Evolutionary conservation across 2,113 vertebrate genomes (phyloP), one percentile per base, ranked within the genome.

Genomic region (Callithrix jacchus): DNA sequence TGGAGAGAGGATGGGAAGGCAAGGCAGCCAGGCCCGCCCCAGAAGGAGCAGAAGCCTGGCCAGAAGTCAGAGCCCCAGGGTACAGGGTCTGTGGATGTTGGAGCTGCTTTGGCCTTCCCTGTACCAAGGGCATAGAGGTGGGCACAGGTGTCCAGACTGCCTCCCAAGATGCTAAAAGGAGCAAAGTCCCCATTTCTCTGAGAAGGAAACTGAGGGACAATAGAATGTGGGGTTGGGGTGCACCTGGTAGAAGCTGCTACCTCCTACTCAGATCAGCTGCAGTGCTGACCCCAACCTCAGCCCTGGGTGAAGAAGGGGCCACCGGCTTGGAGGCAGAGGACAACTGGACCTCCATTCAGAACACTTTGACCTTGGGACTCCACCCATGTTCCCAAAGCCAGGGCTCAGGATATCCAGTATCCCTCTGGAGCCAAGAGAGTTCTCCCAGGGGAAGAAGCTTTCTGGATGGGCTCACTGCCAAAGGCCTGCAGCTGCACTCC

Each of bases 351-450:
- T 81, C 35, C 61, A 18, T 84, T 79, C 68, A 52, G 74, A 74
- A 58, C 37, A 32, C 94, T 79, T n/a, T 85, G 89, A 96, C 93
- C 79, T 96, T 95, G 96, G 85, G 49, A 61, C 79, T 14, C 83
- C 74, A 76, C 61, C 70, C 35, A 2, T 11, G 79, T 86, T 64
- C 89, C 77, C 83, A 56, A 0, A 87, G 73, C 20, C 5, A 58
- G 66, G 58, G 14, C 35, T 49, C 20, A 7, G 58, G 90, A 42
- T 79, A 92, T 77, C 81, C 35, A 74, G 76, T 71, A 47, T 91
- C 96, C 52, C 85, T 96, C 66, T 16, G 23, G 79, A 61, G 47
- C 82, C 45, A 27, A 77, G 68, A n/a, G 58, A 30, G 73, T 8
- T 42, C 45, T 92, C 84, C 32, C 27, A 2, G 0, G 79, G 47